phyloP scores from a whole-genome alignment of 2,797 vertebrate species.

The Momotus momota region DNA sequence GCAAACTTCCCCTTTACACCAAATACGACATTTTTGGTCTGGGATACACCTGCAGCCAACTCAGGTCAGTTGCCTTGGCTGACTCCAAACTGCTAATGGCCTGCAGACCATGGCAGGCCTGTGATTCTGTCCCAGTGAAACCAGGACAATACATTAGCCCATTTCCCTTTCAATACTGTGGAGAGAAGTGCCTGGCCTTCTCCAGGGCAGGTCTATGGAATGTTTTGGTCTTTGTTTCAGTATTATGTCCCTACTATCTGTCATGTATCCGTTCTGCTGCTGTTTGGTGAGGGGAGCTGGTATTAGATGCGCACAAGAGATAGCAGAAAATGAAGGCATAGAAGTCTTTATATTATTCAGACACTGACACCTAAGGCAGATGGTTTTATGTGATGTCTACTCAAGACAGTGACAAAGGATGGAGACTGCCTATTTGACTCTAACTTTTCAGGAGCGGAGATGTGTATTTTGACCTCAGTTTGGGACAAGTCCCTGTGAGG shows the following conservation, averaged over 20 bases:
- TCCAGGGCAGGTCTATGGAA: background rate
- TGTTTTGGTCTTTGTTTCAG: background rate
- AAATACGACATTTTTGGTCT: background rate
- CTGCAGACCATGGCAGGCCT: background rate
- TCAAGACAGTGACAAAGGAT: background rate
- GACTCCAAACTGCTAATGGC: background rate
- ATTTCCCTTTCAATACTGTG: background rate
- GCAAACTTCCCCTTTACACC: background rate
- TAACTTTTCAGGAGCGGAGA: background rate
- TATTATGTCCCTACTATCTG: accelerated
- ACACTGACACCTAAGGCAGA: background rate
- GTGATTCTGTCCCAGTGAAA: background rate
- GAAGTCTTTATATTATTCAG: background rate
- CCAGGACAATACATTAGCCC: background rate
- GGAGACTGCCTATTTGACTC: background rate
- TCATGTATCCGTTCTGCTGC: accelerated
- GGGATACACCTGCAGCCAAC: background rate
- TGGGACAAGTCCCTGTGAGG: background rate
- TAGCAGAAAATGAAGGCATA: background rate
- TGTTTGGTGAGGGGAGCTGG: background rate
- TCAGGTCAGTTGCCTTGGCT: background rate
- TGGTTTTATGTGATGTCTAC: background rate
- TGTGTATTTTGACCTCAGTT: background rate
- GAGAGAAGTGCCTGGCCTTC: background rate
- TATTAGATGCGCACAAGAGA: background rate